Evolutionary conservation across 2,797 vertebrate species (phyloP), one percentile per base, ranked within the genome.

Genomic region (Champsocephalus esox): DNA sequence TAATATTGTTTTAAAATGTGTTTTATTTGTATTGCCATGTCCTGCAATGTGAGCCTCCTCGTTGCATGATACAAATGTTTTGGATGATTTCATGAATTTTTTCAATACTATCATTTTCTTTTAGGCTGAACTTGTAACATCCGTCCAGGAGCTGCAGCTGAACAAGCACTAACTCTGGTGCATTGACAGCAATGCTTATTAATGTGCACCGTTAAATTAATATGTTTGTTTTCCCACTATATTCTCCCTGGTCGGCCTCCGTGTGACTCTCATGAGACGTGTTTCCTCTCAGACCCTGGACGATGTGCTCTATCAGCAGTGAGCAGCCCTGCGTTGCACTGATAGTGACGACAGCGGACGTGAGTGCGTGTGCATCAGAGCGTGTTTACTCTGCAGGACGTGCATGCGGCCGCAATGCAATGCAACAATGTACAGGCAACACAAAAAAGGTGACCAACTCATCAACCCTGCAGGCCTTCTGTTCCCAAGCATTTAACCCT

Each of bases 291-390:
- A n/a, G 38, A 10, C 71, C 54, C 32, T 80, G 51, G 9, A n/a
- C 71, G 58, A 87, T 66, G 77, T 68, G n/a, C 89, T 87, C 88
- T 95, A 95, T 95, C 95, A 91, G 92, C 67, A 16, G 71, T 78
- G 21, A 73, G 70, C 95, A 94, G 93, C 89, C 88, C 87, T 87
- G 65, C 46, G 80, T 80, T 82, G 56, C 54, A 12, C 92, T 88
- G 94, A 95, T 95, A 94, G 85, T 88, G 90, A 91, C 88, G 83
- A 76, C 81, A 82, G 85, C 61, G 34, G 28, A 79, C 55, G 34
- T 48, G 46, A 32, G 59, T 66, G 65, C 24, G 2, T 78, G 44
- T 73, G 63, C 59, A 51, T 75, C 32, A 61, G n/a, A 19, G 61
- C 46, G 44, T 78, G 85, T 83, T 83, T 80, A 75, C 80, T 69